Conservation (phyloP, 2,113 vertebrate genomes). For the Colistium nudipinnis region DNA sequence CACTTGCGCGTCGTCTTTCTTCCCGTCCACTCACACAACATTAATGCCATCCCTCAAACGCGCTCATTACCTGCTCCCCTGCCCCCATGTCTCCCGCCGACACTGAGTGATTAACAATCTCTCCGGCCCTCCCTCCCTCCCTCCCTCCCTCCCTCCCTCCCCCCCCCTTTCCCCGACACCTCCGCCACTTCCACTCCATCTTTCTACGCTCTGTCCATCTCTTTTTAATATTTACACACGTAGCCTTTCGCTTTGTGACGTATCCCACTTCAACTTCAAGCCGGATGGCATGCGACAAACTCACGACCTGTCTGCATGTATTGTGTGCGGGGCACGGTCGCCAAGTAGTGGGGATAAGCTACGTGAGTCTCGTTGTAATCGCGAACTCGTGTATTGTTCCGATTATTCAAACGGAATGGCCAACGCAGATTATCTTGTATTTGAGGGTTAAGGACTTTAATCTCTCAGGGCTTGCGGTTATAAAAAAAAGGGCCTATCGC, state of each 20-base stretch:
- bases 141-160: background rate
- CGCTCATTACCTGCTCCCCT: slow-evolving; percentile 42
- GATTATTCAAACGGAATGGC: slow-evolving; percentile 5
- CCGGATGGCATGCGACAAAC: slow-evolving; percentile 1
- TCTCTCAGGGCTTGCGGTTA: background rate
- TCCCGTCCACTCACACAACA: slow-evolving; percentile 12
- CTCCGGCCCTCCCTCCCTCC: slow-evolving; percentile 9
- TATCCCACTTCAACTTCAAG: slow-evolving; percentile 1
- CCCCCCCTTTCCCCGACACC: slow-evolving; percentile 3
- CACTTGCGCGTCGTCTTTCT: slow-evolving; percentile 7
- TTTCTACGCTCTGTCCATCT: slow-evolving; percentile 23
- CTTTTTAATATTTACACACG: slow-evolving; percentile 46
- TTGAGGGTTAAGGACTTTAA: slow-evolving; percentile 4
- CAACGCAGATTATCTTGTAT: background rate
- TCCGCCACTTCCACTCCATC: slow-evolving; percentile 1
- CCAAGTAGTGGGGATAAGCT: background rate
- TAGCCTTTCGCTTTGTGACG: slow-evolving; percentile 15
- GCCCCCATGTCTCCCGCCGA: slow-evolving; percentile 47
- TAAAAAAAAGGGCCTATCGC: slow-evolving; percentile 3
- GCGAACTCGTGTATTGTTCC: slow-evolving; percentile 1
- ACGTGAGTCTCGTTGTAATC: background rate
- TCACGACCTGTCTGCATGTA: background rate
- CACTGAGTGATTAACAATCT: slow-evolving; percentile 50
- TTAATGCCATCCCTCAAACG: slow-evolving; percentile 16
- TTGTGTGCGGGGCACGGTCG: slow-evolving; percentile 8